phyloP scores from a whole-genome alignment of 2,888 invertebrate species.

The Agriopis leucophaearia region DNA sequence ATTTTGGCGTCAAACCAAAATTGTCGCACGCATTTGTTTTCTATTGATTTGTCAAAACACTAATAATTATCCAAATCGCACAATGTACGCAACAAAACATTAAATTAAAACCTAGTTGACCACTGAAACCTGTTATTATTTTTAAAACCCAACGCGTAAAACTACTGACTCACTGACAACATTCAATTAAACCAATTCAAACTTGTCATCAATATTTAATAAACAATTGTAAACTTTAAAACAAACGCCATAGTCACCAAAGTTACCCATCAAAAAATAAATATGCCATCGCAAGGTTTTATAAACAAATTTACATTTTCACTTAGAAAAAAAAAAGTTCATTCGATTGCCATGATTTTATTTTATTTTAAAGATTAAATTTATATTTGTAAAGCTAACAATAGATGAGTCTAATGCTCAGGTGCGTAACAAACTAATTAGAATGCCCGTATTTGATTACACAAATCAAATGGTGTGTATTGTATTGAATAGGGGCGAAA shows the following conservation, averaged over 20 bases:
- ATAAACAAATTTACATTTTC: slow-evolving; percentile 36
- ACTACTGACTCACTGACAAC: slow-evolving; percentile 61
- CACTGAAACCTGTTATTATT: slow-evolving; percentile 63
- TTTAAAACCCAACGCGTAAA: slow-evolving; percentile 56
- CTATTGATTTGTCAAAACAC: slow-evolving; percentile 45
- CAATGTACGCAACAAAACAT: slow-evolving; percentile 44
- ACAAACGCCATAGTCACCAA: slow-evolving; percentile 15
- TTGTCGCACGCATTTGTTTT: slow-evolving; percentile 22
- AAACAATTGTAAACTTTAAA: slow-evolving; percentile 38
- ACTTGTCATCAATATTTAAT: slow-evolving; percentile 54
- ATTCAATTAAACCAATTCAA: slow-evolving; percentile 69
- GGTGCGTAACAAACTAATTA: slow-evolving; percentile 86
- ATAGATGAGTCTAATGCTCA: slow-evolving; percentile 76
- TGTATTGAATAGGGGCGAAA: slow-evolving; percentile 77
- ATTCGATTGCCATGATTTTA: background rate
- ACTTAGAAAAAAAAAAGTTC: slow-evolving; percentile 7
- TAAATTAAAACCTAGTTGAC: slow-evolving; percentile 53
- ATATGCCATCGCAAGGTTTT: slow-evolving; percentile 4
- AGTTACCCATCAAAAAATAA: background rate
- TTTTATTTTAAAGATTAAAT: slow-evolving; percentile 15
- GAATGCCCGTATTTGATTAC: slow-evolving; percentile 86
- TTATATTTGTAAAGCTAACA: slow-evolving; percentile 51
- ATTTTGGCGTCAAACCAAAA: slow-evolving; percentile 46
- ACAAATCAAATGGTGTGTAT: slow-evolving; percentile 80
- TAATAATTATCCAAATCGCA: slow-evolving; percentile 45